Base-by-base conservation (phyloP, 2,113 vertebrate genomes). In the Falco punctatus region DNA sequence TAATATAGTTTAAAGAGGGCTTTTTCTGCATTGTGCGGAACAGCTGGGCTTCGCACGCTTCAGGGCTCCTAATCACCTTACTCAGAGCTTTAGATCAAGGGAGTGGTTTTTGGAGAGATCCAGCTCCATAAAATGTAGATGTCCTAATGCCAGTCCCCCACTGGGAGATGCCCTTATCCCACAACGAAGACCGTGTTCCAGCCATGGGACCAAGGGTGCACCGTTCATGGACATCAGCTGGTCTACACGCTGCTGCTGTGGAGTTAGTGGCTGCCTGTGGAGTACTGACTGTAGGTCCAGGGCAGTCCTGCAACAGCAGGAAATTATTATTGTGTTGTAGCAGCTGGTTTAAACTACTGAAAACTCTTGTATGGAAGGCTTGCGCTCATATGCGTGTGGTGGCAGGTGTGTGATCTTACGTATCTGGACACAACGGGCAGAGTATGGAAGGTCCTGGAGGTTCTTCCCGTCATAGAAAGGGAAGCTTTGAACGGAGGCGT, bases 231-330 rank as follows among this genome's bases (percentile, higher is more conserved):
- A 3, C 35, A 18, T 23, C 59, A 11, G 13, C 48, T 10, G 71
- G 4, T 52, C 54, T 65, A n/a, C 24, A 1, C 2, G 15, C 28
- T 1, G 2, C 70, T 55, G 65, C 80, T 0, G 0, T 30, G 28
- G 38, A 9, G 52, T 0, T 48, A 49, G 42, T 2, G 8, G 35
- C 38, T 83, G 35, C 66, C 30, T 7, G 27, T 35, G 33, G 23
- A 30, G 27, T 33, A 1, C 15, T 19, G 35, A 13, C 20, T 67
- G 57, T 12, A 35, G 89, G 22, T 65, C 6, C 71, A 51, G 32
- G 10, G 23, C 17, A 46, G 38, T 18, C 32, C 32, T 88, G 35
- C 19, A 40, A 3, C 44, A 75, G 48, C 67, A 52, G 79, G 19
- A 57, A 28, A 16, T 70, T 14, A 7, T 59, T 2, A 4, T 35